A percentile compares a stretch with the other conserved stretches of the same genome.
phyloP scores from a whole-genome alignment of 35 echinoderm and acorn worm species.

The Heliocidaris erythrogramma region DNA sequence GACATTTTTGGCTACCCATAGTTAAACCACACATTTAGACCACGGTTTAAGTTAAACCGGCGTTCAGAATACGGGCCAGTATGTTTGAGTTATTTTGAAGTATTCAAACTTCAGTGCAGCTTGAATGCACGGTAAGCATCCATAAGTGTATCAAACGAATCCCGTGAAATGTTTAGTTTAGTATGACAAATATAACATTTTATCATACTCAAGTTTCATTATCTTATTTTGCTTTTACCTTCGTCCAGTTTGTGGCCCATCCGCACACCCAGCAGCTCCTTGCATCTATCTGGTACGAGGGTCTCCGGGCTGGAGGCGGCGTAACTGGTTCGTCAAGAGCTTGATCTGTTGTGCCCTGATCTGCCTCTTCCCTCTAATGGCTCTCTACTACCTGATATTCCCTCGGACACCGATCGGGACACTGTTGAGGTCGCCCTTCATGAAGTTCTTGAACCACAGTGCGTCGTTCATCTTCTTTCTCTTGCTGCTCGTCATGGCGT shows the following conservation, averaged over 20 bases:
- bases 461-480: conserved; percentile 91
- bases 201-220: neutral
- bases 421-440: conserved; percentile 88
- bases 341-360: conserved; percentile 73
- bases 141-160: no score
- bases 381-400: conserved; percentile 88
- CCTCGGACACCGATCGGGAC: conserved; percentile 74
- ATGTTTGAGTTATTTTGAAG: no score
- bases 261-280: conserved; percentile 91
- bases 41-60: no score
- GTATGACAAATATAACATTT: no score
- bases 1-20: no score
- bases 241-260: conserved; percentile 84
- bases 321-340: conserved; percentile 69
- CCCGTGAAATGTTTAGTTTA: no score
- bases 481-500: conserved; percentile 78
- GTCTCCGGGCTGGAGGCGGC: conserved; percentile 80
- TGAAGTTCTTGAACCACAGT: conserved; percentile 99
- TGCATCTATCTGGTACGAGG: conserved; percentile 96
- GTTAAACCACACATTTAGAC: no score
- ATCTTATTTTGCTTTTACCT: neutral
- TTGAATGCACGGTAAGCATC: no score
- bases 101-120: no score
- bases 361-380: conserved; percentile 77
- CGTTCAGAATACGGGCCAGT: no score